Percentiles rank a stretch among this genome's conserved stretches.
Conservation (phyloP, 2,888 invertebrate genomes). For the Brachycybe producta region DNA sequence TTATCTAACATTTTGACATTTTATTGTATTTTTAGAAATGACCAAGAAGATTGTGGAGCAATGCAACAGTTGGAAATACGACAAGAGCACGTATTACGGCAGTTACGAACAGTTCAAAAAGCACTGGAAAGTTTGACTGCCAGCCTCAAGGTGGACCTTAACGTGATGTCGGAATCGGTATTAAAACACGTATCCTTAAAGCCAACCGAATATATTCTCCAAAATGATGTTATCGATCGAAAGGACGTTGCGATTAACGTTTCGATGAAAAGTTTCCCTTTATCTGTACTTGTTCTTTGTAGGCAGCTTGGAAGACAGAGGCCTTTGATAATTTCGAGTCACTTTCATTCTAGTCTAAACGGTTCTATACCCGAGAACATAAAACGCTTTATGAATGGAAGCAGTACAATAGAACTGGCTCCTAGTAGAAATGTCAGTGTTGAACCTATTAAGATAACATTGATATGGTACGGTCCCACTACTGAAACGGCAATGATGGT, state of each 20-base stretch:
- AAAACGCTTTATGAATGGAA: background rate
- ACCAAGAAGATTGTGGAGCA: too few relatives aligned
- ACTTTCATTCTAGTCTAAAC: constrained; percentile 1
- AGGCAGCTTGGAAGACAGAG: background rate
- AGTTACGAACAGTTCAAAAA: background rate
- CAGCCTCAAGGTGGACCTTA: background rate
- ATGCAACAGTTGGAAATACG: constrained; percentile 1
- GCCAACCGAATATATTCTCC: background rate
- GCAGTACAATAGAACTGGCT: background rate
- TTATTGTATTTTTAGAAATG: too few relatives aligned
- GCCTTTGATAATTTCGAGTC: background rate
- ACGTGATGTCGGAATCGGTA: background rate
- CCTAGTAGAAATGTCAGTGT: too few relatives aligned
- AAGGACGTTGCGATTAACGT: constrained; percentile 9
- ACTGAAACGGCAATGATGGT: background rate
- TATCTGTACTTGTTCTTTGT: background rate
- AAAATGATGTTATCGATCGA: background rate
- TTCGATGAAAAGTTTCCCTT: background rate
- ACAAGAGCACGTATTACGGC: constrained; percentile 2
- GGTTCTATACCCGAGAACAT: background rate
- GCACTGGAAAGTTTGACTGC: background rate
- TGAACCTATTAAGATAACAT: background rate
- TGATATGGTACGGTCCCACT: too few relatives aligned
- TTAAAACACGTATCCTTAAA: background rate
- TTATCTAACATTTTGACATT: too few relatives aligned